Percentiles rank a stretch among this genome's conserved stretches.
phyloP scores from a whole-genome alignment of 2,113 vertebrate genomes.

The Hydrolagus affinis region DNA sequence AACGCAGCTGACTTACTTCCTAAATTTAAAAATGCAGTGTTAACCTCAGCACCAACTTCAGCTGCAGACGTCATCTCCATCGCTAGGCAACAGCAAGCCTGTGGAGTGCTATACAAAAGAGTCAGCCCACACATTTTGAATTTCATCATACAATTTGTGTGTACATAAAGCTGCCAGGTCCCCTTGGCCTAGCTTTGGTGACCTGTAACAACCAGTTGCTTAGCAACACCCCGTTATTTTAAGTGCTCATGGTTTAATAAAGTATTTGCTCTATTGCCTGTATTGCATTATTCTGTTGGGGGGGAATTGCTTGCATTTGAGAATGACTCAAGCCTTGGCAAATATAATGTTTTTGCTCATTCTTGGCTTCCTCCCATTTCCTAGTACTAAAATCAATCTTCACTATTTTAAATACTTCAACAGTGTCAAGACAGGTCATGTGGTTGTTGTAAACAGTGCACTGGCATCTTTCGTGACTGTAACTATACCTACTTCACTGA shows the following conservation, averaged over 20 bases:
- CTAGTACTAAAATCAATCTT: not conserved
- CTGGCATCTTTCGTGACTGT: too few relatives aligned
- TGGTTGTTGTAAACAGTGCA: too few relatives aligned
- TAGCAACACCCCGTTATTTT: conserved; percentile 17
- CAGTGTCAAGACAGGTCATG: too few relatives aligned
- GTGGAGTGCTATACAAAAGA: conserved; percentile 5
- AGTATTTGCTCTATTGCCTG: not conserved
- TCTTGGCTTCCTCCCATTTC: not conserved
- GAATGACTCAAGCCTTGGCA: too few relatives aligned
- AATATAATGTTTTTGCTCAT: not conserved
- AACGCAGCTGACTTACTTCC: conserved; percentile 15
- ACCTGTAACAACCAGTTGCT: conserved; percentile 7
- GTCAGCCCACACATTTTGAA: conserved; percentile 28
- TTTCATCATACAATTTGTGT: not conserved
- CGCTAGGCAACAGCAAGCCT: conserved; percentile 15
- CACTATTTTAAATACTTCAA: too few relatives aligned
- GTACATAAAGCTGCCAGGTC: not conserved
- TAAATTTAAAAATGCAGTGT: not conserved
- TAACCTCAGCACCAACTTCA: conserved; percentile 30
- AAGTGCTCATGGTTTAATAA: not conserved
- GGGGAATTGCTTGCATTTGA: too few relatives aligned
- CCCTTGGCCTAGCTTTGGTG: conserved; percentile 14
- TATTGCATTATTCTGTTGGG: not conserved
- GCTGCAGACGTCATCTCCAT: conserved; percentile 11
- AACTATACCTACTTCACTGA: too few relatives aligned